Percentiles rank a stretch among this genome's conserved stretches.
phyloP scores from a whole-genome alignment of 2,113 vertebrate species.

The Bubo bubo region DNA sequence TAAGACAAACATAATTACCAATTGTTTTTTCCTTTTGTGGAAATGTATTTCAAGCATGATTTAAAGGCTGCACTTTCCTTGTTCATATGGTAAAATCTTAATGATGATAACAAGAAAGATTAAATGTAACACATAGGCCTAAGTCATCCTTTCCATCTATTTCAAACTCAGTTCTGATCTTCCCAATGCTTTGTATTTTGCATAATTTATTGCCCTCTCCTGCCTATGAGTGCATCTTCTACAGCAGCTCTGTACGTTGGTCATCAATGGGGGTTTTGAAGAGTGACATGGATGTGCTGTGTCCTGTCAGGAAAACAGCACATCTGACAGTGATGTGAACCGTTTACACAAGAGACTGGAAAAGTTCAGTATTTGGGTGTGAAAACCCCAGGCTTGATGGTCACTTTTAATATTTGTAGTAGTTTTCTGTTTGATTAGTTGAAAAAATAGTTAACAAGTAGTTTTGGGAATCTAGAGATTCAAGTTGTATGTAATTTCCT shows the following conservation, averaged over 20 bases:
- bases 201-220: not conserved
- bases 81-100: not conserved
- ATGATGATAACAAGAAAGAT: not conserved
- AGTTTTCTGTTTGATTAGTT: not conserved
- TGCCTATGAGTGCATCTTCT: not conserved
- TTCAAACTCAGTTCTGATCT: not conserved
- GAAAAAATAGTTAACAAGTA: not conserved
- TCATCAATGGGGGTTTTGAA: not conserved
- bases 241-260: not conserved
- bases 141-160: not conserved
- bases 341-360: not conserved
- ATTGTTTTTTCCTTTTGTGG: not conserved
- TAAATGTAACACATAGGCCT: not conserved
- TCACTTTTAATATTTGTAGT: not conserved
- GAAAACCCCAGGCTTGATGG: not conserved
- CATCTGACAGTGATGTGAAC: not conserved
- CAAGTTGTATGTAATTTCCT: not conserved
- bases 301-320: not conserved
- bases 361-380: not conserved
- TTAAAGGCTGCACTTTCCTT: not conserved
- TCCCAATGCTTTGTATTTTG: not conserved
- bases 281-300: not conserved
- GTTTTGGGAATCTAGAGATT: not conserved
- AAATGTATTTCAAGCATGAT: not conserved
- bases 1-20: not conserved